Conservation (phyloP, 2,888 invertebrate species). For the Lydus trimaculatus region DNA sequence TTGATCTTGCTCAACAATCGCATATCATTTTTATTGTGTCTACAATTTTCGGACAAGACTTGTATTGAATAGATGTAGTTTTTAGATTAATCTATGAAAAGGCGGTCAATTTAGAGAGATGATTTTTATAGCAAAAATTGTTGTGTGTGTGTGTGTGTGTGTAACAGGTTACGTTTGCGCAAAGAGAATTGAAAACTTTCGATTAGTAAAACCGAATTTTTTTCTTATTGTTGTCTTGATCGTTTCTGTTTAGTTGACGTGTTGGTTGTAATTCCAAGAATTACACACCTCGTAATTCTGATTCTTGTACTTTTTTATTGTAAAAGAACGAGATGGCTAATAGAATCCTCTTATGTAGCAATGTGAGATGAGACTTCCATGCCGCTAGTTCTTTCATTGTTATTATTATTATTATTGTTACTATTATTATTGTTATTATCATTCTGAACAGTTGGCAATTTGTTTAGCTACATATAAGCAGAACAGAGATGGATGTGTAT, state of each 20-base stretch:
- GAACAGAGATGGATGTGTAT: neutral
- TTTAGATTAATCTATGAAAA: too few species aligned
- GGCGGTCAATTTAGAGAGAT: too few species aligned
- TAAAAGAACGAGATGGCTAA: constrained; percentile 9
- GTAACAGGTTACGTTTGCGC: too few species aligned
- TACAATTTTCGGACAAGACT: too few species aligned
- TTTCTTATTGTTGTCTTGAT: neutral
- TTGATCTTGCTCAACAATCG: too few species aligned
- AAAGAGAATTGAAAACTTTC: too few species aligned
- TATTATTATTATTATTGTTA: too few species aligned
- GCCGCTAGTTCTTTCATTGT: neutral
- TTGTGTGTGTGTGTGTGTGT: too few species aligned
- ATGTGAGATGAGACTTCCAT: constrained; percentile 10
- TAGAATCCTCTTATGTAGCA: constrained; percentile 8
- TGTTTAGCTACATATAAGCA: neutral
- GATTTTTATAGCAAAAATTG: too few species aligned
- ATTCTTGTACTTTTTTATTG: neutral
- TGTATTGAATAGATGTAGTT: too few species aligned
- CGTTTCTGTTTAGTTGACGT: neutral
- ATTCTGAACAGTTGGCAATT: neutral
- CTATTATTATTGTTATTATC: too few species aligned
- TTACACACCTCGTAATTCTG: constrained; percentile 13
- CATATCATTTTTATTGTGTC: too few species aligned
- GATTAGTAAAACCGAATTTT: neutral
- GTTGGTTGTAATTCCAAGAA: constrained; percentile 11